Evolutionary conservation across 2,113 vertebrate genomes (phyloP).

Genomic region (Muntiacus reevesi): DNA sequence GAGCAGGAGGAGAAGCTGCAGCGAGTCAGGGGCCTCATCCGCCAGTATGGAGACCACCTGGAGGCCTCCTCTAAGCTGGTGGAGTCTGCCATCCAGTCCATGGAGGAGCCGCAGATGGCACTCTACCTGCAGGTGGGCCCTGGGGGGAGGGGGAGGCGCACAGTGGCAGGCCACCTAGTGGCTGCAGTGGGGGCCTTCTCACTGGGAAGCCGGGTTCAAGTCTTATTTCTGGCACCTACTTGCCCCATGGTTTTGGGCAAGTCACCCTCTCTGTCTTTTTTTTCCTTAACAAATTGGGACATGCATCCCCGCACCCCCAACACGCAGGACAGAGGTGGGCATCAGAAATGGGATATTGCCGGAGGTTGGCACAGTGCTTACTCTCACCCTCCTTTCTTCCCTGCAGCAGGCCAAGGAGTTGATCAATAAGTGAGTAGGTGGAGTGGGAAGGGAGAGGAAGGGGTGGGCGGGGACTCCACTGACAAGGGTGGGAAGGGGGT

Average conservation of each 20-base stretch:
- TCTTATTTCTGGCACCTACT: background rate
- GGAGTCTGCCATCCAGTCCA: slow-evolving; percentile 87
- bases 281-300: background rate
- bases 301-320: background rate
- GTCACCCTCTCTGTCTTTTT: background rate
- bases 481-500: background rate
- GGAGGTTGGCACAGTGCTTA: background rate
- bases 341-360: background rate
- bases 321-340: background rate
- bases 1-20: slow-evolving; percentile 89
- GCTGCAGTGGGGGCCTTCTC: background rate
- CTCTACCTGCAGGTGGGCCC: slow-evolving; percentile 88
- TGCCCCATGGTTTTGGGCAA: background rate
- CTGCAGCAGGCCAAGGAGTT: slow-evolving; percentile 89
- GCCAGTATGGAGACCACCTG: slow-evolving; percentile 87
- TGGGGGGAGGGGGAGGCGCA: fast-evolving
- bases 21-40: slow-evolving; percentile 84
- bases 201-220: background rate
- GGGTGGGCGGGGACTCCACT: background rate
- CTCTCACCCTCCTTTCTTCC: slow-evolving; percentile 19
- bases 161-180: background rate
- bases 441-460: background rate
- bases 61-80: slow-evolving; percentile 89
- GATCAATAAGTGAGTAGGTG: slow-evolving; percentile 89
- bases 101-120: slow-evolving; percentile 91